phyloP scores from a whole-genome alignment of 1,140 invertebrate species.

The Drosophila bocki region DNA sequence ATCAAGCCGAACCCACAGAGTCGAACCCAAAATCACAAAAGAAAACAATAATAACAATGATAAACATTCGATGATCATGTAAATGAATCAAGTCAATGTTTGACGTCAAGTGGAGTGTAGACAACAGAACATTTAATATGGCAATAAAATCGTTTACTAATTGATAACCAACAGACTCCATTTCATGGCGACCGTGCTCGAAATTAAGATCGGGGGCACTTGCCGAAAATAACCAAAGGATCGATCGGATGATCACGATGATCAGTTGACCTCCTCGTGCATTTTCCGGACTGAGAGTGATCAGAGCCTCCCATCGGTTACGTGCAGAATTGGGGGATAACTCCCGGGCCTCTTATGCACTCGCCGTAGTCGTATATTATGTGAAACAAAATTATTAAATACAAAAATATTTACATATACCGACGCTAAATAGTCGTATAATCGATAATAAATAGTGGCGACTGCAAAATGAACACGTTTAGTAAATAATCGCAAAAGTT shows the following conservation, averaged over 20 bases:
- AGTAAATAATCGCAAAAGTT: conserved; percentile 74
- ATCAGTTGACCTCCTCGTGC: conserved; percentile 13
- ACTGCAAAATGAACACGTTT: conserved; percentile 80
- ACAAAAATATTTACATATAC: conserved; percentile 79
- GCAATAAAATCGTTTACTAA: conserved; percentile 69
- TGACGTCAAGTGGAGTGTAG: conserved; percentile 68
- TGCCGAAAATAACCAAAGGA: conserved; percentile 26
- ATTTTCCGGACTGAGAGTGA: neutral
- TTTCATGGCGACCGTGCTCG: conserved; percentile 3
- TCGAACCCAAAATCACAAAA: conserved; percentile 25
- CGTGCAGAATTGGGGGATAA: conserved; percentile 39
- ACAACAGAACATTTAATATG: conserved; percentile 80
- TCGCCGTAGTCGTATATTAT: conserved; percentile 30
- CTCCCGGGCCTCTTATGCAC: conserved; percentile 6
- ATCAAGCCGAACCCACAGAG: conserved; percentile 33
- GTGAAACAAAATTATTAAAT: conserved; percentile 70
- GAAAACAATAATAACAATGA: conserved; percentile 14
- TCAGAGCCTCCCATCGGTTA: conserved; percentile 4
- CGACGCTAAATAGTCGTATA: conserved; percentile 78
- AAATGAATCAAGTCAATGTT: conserved; percentile 65
- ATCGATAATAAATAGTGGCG: conserved; percentile 82
- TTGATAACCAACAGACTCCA: conserved; percentile 46
- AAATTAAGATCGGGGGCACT: neutral
- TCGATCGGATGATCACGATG: neutral
- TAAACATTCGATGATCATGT: conserved; percentile 67